Base-by-base conservation (phyloP, 2,888 invertebrate genomes). In the Electrophaes corylata region DNA sequence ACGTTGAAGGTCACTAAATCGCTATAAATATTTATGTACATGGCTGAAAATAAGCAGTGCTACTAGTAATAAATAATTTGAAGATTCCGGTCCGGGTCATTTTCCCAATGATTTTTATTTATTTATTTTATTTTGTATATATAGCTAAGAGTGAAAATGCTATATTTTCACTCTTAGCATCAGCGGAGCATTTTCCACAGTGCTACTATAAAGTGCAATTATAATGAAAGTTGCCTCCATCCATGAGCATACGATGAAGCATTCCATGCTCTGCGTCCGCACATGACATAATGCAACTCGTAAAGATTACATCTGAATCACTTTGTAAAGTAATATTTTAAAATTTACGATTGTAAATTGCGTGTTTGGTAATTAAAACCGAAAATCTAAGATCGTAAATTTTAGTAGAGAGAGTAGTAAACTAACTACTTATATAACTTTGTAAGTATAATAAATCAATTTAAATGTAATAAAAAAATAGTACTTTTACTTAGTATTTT, bases 201-300 rank as follows among this genome's bases (percentile, higher is more conserved):
- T n/a, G n/a, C n/a, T n/a, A 11, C 37, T 19, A 3, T 4, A 4
- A 19, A 10, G n/a, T n/a, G n/a, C n/a, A n/a, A 20, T n/a, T 40
- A 20, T n/a, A n/a, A 19, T 11, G 19, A 6, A 23, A 26, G 14
- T 14, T 20, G 14, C 20, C 33, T 46, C 46, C 35, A 35, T 35
- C 33, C 3, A 12, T 20, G 19, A n/a, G 35, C 33, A 35, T n/a
- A n/a, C 35, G n/a, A 20, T n/a, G 0, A 5, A 37, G 12, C 14
- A 23, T 26, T 37, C 14, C 14, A 46, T 16, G 5, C 18, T 45
- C 33, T 47, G 45, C 19, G 12, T 39, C 33, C 44, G 29, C 33
- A 20, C n/a, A 54, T 52, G 54, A 59, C 51, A 47, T 50, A 54
- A 54, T 47, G 37, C 40, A 37, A 12, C 19, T 39, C 35, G 45